Percentiles rank a stretch among this genome's conserved stretches.
phyloP scores from a whole-genome alignment of 37 sponge, comb jelly and placozoan genomes.

The Hexactinellida sp. region DNA sequence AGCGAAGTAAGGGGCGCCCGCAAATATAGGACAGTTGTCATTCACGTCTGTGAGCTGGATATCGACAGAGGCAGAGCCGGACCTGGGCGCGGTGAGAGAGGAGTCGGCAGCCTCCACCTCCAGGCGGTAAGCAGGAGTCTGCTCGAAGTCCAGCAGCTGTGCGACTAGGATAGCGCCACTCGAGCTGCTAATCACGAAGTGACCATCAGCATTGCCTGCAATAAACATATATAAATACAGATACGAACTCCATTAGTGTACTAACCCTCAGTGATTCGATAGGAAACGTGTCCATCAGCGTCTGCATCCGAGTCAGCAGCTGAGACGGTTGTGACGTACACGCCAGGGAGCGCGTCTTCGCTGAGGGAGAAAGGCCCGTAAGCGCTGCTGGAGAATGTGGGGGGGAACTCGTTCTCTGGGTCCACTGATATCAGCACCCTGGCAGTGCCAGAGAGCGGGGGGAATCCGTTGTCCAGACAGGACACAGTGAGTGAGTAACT shows the following conservation, averaged over 20 bases:
- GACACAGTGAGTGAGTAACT: background rate
- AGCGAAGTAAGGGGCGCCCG: background rate
- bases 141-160: background rate
- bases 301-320: background rate
- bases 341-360: background rate
- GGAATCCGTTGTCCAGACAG: background rate
- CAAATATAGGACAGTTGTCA: background rate
- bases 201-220: background rate
- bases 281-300: background rate
- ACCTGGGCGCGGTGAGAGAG: background rate
- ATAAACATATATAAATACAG: background rate
- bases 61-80: background rate
- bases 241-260: background rate
- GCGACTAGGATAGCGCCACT: background rate
- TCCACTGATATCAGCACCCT: background rate
- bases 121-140: background rate
- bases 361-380: background rate
- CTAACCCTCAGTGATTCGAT: conserved; percentile 3
- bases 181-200: background rate
- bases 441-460: background rate
- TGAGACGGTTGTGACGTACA: background rate
- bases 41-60: background rate
- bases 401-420: background rate
- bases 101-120: background rate
- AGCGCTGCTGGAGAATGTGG: background rate